Conservation (phyloP, 2,888 invertebrate genomes). For the Arrhopalites spinosus region DNA sequence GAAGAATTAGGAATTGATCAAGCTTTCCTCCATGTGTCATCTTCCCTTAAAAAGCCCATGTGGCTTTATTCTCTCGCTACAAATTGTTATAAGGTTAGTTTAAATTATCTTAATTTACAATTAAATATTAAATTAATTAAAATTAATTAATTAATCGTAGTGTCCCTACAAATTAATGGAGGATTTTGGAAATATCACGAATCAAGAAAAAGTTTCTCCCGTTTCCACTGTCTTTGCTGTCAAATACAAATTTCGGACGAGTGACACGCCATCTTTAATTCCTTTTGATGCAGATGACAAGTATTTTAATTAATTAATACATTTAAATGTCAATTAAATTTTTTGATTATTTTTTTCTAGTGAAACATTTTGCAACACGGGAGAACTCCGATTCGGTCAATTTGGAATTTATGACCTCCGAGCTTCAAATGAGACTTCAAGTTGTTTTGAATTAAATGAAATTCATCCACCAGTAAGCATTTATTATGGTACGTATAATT, state of each 20-base stretch:
- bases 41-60: constrained; percentile 58
- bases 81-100: constrained; percentile 71
- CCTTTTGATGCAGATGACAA: constrained; percentile 45
- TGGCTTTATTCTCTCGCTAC: constrained; percentile 71
- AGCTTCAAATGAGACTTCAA: not conserved
- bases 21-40: constrained; percentile 67
- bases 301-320: constrained; percentile 39
- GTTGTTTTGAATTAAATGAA: constrained; percentile 21
- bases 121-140: no score
- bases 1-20: constrained; percentile 68
- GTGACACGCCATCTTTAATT: constrained; percentile 40
- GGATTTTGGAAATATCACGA: constrained; percentile 17
- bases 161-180: no score
- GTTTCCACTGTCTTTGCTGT: constrained; percentile 46
- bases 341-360: not conserved
- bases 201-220: constrained; percentile 5
- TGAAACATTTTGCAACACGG: constrained; percentile 31
- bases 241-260: constrained; percentile 50
- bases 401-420: constrained; percentile 56
- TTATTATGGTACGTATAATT: constrained; percentile 68
- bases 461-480: constrained; percentile 69
- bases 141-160: no score
- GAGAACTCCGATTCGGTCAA: constrained; percentile 48
- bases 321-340: no score
- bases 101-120: no score